A percentile compares a stretch with the other conserved stretches of the same genome.
phyloP scores from a whole-genome alignment of 2,113 vertebrate genomes.

The Apteryx owenii region DNA sequence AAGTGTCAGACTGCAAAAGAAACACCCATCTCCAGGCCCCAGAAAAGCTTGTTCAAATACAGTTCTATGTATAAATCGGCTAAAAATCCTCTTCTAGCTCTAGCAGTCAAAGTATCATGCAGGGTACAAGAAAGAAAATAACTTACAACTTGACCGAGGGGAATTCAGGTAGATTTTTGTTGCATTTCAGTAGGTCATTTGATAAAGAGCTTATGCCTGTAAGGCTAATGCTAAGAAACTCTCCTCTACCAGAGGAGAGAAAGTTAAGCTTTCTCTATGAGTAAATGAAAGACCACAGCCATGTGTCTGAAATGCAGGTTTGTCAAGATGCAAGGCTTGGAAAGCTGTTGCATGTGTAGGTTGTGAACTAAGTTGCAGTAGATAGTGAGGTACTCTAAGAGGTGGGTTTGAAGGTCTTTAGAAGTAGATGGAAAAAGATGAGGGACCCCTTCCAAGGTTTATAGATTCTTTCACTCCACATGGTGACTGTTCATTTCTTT shows the following conservation, averaged over 20 bases:
- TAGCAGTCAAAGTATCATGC: not conserved
- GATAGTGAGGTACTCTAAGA: not conserved
- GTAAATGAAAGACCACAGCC: not conserved
- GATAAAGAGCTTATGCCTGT: not conserved
- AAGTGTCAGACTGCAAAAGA: not conserved
- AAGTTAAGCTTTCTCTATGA: not conserved
- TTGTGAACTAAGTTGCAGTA: not conserved
- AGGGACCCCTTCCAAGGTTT: not conserved
- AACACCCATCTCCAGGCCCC: not conserved
- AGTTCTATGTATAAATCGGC: not conserved
- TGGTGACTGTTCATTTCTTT: not conserved
- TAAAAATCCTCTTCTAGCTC: not conserved
- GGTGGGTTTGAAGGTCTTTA: not conserved
- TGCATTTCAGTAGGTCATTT: not conserved
- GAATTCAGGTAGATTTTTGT: not conserved
- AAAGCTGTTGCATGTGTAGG: not conserved
- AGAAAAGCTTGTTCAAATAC: not conserved
- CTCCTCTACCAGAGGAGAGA: not conserved
- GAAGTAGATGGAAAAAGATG: not conserved
- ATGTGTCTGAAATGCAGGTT: not conserved
- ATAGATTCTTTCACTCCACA: not conserved
- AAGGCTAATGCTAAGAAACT: not conserved
- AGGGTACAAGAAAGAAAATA: not conserved
- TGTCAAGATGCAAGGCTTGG: not conserved
- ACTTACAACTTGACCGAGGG: not conserved